Base-by-base conservation (phyloP, 2,888 invertebrate genomes). In the Cremastobaeus sp. region DNA sequence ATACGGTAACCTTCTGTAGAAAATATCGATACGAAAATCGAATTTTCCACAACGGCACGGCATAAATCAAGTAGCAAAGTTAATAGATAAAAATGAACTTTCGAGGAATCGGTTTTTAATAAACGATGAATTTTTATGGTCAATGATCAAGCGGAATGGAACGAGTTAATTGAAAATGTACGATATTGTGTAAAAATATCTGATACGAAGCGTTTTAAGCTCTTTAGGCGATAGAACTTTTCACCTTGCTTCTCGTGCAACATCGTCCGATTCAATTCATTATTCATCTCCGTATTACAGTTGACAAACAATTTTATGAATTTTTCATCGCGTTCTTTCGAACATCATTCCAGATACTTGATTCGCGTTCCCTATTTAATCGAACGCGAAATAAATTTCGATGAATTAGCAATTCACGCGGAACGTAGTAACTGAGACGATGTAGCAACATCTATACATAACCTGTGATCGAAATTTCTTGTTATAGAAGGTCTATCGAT, bases 11-110 rank as follows among this genome's bases (percentile, higher is more conserved):
- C n/a, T n/a, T n/a, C 45, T 25, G 39, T 54, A 57, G 54, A 45
- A 69, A 59, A 69, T 59, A 57, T 68, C 35, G 57, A 32, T 18
- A 35, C 9, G 35, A 47, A 69, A 60, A 69, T 54, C 41, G 52
- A 45, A 69, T 69, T 69, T 39, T 32, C 28, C 34, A 43, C 41
- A 60, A 52, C 59, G 41, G 45, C 15, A 20, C 30, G 30, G 52
- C 45, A 69, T 54, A 52, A 69, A 60, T 55, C 55, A 66, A 55
- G 11, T 37, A 41, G 48, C 4, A 48, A 34, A 47, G 14, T 55
- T 66, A 66, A 48, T 57, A 39, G 54, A 65, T 55, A 55, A 32
- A 35, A 55, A 66, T 66, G 45, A 14, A 21, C n/a, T 28, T 3
- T 21, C 25, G 25, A n/a, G n/a, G n/a, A n/a, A n/a, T 34, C 15